Base-by-base conservation (phyloP, 2,888 invertebrate genomes). In the Rhingia campestris region DNA sequence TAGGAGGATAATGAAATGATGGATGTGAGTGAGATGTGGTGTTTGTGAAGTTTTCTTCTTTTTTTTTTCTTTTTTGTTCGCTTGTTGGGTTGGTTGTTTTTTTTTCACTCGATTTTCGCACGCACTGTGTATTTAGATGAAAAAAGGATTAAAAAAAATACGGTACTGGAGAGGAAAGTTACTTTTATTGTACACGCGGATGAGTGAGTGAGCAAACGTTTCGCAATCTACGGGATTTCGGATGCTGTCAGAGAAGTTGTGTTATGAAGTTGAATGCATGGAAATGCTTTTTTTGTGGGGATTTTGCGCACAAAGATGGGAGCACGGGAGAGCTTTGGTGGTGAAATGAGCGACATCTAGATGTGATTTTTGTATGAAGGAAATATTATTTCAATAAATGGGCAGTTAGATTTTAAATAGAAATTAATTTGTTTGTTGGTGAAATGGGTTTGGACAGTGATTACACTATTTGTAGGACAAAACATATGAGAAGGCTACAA, bases 171-270 rank as follows among this genome's bases (percentile, higher is more conserved):
- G 69, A 79, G 82, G 64, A 84, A 64, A 69, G 82, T 79, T 63
- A 72, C 81, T 70, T 63, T 51, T 72, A 53, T 66, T 72, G 77
- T 76, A 64, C 69, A 63, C 76, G 81, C 64, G 67, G 73, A 86
- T 79, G 79, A 84, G 75, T 79, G 69, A 77, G 79, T 86, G 86
- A 76, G 69, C 22, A 73, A 59, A 12, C 61, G 35, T 64, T 85
- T 64, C 74, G 22, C 22, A 69, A 53, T 81, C 86, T 74, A 80
- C 43, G 47, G 54, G 64, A 84, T 74, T 70, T 80, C 47, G 80
- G 84, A 84, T 79, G 84, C 79, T 84, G 84, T 70, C 22, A 45
- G 54, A 76, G 58, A 56, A 66, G 22, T 59, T 58, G 7, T 76
- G 41, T 61, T 72, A n/a, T 63, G 39, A 70, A 75, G 56, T 73